Conservation (phyloP, 30 jellyfish, hydroid and myxozoan genomes). For the Hydractinia symbiolongicarpus region DNA sequence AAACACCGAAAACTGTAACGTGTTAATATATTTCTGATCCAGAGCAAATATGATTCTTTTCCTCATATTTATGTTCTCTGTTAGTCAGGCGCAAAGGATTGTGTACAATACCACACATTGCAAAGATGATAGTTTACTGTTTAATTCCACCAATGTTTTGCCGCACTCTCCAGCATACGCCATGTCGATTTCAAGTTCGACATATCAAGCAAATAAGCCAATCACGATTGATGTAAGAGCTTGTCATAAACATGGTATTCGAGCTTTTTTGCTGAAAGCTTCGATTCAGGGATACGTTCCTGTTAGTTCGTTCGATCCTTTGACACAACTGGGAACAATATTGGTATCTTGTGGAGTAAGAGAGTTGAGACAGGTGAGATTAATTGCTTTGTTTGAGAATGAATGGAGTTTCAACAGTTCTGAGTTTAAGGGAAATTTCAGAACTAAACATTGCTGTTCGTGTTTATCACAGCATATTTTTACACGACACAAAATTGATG, state of each 20-base stretch:
- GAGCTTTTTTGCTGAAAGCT: constrained; percentile 8
- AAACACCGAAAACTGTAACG: no score
- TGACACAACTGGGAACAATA: neutral
- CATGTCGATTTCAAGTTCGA: constrained; percentile 8
- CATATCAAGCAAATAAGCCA: constrained; percentile 14
- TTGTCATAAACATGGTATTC: constrained; percentile 3
- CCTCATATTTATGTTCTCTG: neutral
- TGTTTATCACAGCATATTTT: no score
- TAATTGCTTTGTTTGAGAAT: no score
- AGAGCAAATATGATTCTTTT: no score
- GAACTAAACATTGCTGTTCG: no score
- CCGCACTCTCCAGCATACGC: constrained; percentile 7
- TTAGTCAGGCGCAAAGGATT: neutral
- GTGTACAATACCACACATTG: constrained; percentile 17
- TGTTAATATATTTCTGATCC: no score
- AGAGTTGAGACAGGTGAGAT: neutral
- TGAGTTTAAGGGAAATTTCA: no score
- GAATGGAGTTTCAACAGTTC: no score
- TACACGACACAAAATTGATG: no score
- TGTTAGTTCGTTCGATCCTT: neutral
- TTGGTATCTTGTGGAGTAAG: neutral
- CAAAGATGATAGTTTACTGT: neutral
- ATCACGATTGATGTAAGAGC: neutral
- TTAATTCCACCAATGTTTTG: neutral
- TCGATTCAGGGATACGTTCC: constrained; percentile 4